phyloP scores from a whole-genome alignment of 2,888 invertebrate genomes.

The Drosophila kanekoi region DNA sequence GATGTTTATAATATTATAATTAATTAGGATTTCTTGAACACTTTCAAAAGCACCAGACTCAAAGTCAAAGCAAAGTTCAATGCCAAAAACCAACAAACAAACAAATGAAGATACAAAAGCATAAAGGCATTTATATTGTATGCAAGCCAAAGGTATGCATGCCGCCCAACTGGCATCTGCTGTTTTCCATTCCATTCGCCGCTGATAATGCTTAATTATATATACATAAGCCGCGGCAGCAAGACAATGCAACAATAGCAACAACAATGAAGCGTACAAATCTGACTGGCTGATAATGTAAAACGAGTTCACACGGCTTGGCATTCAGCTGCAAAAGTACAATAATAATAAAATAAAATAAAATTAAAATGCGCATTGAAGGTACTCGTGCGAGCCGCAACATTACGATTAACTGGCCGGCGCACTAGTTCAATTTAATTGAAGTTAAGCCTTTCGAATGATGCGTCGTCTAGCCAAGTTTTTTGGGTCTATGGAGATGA shows the following conservation, averaged over 20 bases:
- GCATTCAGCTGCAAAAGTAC: constrained; percentile 27
- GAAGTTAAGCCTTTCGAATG: constrained; percentile 26
- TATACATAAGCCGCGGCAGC: constrained; percentile 67
- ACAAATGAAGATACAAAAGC: constrained; percentile 29
- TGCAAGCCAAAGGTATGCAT: constrained; percentile 54
- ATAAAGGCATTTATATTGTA: constrained; percentile 59
- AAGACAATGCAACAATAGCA: constrained; percentile 56
- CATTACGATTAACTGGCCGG: constrained; percentile 48
- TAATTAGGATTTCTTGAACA: constrained; percentile 67
- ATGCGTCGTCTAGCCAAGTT: constrained; percentile 18
- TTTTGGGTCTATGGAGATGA: constrained; percentile 35
- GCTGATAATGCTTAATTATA: constrained; percentile 77
- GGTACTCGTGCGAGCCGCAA: constrained; percentile 26
- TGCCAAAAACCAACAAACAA: constrained; percentile 65
- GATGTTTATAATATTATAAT: constrained; percentile 76
- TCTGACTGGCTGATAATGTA: constrained; percentile 50
- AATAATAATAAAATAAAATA: constrained; percentile 14
- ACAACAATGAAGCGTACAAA: constrained; percentile 42
- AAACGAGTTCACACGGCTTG: constrained; percentile 56
- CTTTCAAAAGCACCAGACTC: constrained; percentile 50
- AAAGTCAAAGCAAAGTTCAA: constrained; percentile 79
- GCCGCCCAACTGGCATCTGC: constrained; percentile 58
- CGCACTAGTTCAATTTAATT: constrained; percentile 45
- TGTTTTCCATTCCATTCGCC: constrained; percentile 53
- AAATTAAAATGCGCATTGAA: constrained; percentile 48